Base-by-base conservation (phyloP, 2,797 vertebrate genomes). In the Petrocephalus schoutedeni region DNA sequence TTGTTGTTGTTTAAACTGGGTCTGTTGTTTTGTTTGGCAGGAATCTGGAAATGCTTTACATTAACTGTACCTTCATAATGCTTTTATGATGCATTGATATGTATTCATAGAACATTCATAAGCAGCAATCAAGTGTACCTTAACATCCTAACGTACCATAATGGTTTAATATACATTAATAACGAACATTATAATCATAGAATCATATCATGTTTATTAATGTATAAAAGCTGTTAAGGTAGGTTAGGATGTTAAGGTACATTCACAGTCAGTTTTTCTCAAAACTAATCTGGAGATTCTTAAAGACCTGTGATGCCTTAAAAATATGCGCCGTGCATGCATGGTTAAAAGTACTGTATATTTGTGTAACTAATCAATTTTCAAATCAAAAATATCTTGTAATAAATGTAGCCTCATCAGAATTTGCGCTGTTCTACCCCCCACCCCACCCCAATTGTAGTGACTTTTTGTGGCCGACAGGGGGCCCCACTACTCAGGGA, bases 1-100 rank as follows among this genome's bases (percentile, higher is more conserved):
- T 9, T 49, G 51, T 54, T 77, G 4, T 86, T 59, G 56, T 56
- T 89, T 88, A 88, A 89, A 88, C 61, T 21, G 80, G 59, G 53
- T 61, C 14, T 10, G 80, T 54, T 86, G 87, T 89, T 89, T 88
- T 85, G 54, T 54, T 54, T 88, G 64, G 82, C 74, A 56, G 54
- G 59, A 32, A 51, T 53, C 64, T 53, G 85, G 56, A 64, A 88
- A 61, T 61, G 5, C 64, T 71, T 71, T 71, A 71, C 61, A 71
- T 71, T 71, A 71, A 36, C 10, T 67, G 21, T 21, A 28, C 23
- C 10, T 32, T 67, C 9, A 67, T 23, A 67, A 67, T 71, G 23
- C 64, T 12, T 71, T 36, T 71, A 71, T 36, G 32, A 71, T 71
- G 4, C 28, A 71, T 71, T 32, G 4, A 32, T 71, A 71, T 71